Percentiles rank a stretch among this genome's conserved stretches.
These are phyloP conservation scores for Lemur catta DNA, from an alignment of 2,797 vertebrate species.

Conservation along the genomic window DNA sequence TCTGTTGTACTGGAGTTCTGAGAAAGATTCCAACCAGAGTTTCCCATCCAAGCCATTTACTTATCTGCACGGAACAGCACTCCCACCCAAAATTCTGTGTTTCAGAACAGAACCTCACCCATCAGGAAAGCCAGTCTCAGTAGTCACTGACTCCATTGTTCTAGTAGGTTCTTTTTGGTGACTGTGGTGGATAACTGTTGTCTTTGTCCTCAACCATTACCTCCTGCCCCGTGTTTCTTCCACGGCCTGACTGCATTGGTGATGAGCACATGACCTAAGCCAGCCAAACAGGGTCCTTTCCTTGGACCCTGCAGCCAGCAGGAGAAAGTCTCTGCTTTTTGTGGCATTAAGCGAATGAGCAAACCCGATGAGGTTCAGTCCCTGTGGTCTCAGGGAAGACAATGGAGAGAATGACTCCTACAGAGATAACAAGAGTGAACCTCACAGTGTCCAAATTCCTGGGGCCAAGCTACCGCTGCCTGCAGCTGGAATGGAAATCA, in stretches of 20 bases:
- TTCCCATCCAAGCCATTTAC: background rate
- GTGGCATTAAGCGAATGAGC: background rate
- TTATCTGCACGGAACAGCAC: background rate
- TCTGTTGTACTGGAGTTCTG: background rate
- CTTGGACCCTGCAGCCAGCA: background rate
- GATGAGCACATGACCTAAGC: background rate
- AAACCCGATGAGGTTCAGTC: background rate
- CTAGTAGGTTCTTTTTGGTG: background rate
- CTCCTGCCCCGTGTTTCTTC: background rate
- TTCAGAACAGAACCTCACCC: background rate
- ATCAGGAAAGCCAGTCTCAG: background rate
- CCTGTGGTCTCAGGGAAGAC: background rate
- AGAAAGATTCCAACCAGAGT: background rate
- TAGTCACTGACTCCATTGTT: background rate
- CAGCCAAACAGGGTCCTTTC: background rate
- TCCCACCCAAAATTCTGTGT: background rate
- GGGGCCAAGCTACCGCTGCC: background rate
- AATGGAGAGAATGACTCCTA: background rate
- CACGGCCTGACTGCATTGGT: background rate
- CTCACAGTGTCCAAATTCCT: background rate
- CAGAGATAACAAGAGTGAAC: background rate
- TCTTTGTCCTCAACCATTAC: background rate
- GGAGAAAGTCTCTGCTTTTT: background rate
- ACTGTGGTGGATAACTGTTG: background rate
- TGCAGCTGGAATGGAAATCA: background rate